Percentiles rank a stretch among this genome's conserved stretches.
phyloP scores from a whole-genome alignment of 2,888 invertebrate genomes.

The Melieria omissa region DNA sequence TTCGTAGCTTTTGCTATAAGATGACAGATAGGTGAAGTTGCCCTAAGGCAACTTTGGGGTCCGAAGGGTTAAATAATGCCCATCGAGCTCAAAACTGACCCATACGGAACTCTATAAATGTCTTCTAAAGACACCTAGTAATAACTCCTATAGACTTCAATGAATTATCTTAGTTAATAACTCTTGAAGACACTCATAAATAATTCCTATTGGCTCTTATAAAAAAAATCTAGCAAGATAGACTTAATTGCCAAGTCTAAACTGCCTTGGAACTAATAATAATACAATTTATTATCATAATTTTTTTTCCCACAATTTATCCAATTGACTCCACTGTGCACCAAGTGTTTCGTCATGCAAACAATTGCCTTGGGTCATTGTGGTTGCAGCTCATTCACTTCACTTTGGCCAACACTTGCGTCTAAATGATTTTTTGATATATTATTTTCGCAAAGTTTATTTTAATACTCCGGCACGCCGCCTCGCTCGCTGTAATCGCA shows the following conservation, averaged over 20 bases:
- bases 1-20: no score
- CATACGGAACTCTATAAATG: no score
- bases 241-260: background rate
- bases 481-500: background rate
- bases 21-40: no score
- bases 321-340: conserved; percentile 19
- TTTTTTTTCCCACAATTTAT: background rate
- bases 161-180: no score
- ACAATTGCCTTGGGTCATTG: conserved; percentile 24
- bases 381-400: conserved; percentile 24
- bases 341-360: background rate
- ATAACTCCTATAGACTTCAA: no score
- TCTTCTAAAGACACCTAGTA: no score
- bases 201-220: background rate
- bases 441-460: conserved; percentile 33
- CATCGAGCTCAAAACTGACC: no score
- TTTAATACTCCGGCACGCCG: conserved; percentile 22
- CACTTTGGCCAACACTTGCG: conserved; percentile 25
- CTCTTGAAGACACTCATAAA: background rate
- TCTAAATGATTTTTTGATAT: conserved; percentile 34
- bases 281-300: no score
- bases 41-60: no score
- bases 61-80: no score
- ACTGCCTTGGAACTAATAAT: background rate
- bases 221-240: background rate